Evolutionary conservation across 2,113 vertebrate species (phyloP), one percentile per base, ranked within the genome.

Genomic region (Hyla sarda): DNA sequence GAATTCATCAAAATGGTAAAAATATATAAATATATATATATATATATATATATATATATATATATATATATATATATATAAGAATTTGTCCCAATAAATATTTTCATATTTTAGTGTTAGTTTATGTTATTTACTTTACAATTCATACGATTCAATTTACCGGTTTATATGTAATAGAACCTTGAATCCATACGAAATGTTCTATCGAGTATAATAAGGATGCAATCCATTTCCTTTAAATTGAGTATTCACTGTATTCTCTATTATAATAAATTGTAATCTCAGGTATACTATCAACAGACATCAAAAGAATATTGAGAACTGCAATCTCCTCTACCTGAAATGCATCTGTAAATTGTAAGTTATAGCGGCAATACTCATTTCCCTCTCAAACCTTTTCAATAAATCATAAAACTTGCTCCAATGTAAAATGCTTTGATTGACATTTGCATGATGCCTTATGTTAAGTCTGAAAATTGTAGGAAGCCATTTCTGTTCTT

Each of bases 301-400:
- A 41, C 67, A 71, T 71, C 67, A 71, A 71, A 71, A 71, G 67
- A 71, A 41, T 71, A 71, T 71, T 23, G 34, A 71, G 34, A 71
- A 41, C 67, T 41, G 21, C 67, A 71, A 71, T 71, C 32, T 71
- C 67, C 8, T 71, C 32, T 41, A 41, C 67, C 34, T 41, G 34
- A 71, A 41, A 71, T 41, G 23, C 32, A 21, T 21, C 67, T 71
- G 1, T 69, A 69, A 69, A 34, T 69, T 69, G 30, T 69, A 69
- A 69, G 65, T 69, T 69, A 34, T 69, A 69, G 65, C 3, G 30
- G 14, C 8, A 30, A 9, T 34, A 69, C 32, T 69, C 32, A 69
- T 69, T 69, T 34, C 17, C 1, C 8, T 0, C 32, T 32, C 65
- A 69, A 30, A 69, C 30, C 65, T 69, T 69, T 69, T 34, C 32